Conservation (phyloP, 2,113 vertebrate species). For the Carettochelys insculpta region DNA sequence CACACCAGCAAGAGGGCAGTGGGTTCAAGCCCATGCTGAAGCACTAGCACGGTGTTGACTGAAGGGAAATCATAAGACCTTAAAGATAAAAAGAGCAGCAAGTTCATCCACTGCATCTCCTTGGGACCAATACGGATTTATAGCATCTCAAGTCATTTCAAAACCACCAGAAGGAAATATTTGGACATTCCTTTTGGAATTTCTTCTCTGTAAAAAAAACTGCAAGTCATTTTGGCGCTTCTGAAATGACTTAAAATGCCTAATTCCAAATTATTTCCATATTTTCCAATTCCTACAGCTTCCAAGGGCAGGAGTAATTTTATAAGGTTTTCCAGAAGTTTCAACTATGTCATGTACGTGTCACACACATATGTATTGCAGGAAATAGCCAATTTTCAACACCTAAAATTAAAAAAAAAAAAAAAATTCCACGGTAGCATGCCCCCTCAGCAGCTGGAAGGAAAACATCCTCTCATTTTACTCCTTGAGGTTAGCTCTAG, state of each 20-base stretch:
- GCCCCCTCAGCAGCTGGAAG: conserved; percentile 36
- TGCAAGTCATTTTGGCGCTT: neutral
- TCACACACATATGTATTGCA: conserved; percentile 20
- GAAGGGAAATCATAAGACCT: conserved; percentile 1
- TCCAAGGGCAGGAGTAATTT: neutral
- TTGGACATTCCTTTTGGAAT: neutral
- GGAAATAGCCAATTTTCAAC: conserved; percentile 74
- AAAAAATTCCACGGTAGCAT: conserved; percentile 49
- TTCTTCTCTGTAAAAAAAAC: neutral
- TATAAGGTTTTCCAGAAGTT: conserved; percentile 64
- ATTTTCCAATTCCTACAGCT: conserved; percentile 28
- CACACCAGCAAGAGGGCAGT: neutral
- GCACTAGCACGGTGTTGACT: conserved; percentile 11
- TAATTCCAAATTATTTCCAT: conserved; percentile 46
- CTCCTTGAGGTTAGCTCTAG: neutral
- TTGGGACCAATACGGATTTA: neutral
- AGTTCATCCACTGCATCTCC: neutral
- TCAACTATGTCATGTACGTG: conserved; percentile 53
- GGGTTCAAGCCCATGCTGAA: neutral
- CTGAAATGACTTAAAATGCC: too few relatives aligned
- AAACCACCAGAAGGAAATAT: neutral
- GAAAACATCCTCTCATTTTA: conserved; percentile 45
- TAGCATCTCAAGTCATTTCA: neutral
- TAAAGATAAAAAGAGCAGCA: neutral
- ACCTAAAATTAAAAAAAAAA: conserved; percentile 70